phyloP scores from a whole-genome alignment of 2,797 vertebrate species.

The Spondyliosoma cantharus region DNA sequence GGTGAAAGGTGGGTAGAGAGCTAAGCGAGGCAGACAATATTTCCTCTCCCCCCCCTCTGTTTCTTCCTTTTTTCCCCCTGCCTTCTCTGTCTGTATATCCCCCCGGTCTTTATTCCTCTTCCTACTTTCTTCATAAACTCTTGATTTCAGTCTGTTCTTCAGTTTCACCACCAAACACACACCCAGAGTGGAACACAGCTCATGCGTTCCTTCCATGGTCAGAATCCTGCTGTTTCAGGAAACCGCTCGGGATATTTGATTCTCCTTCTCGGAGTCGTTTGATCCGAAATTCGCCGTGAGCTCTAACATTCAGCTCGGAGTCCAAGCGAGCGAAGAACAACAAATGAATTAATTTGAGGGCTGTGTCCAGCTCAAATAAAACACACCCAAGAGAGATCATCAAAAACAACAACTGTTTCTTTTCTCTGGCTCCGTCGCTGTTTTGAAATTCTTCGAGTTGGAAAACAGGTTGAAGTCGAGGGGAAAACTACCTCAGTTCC shows the following conservation, averaged over 20 bases:
- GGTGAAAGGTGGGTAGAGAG: slow-evolving; percentile 61
- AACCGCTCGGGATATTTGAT: slow-evolving; percentile 62
- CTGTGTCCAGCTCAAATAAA: slow-evolving; percentile 58
- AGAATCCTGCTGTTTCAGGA: slow-evolving; percentile 66
- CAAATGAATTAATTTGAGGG: slow-evolving; percentile 65
- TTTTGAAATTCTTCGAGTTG: slow-evolving; percentile 12
- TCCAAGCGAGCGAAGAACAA: slow-evolving; percentile 55
- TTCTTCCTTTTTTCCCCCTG: background rate
- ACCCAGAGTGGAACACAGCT: slow-evolving; percentile 9
- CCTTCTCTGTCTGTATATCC: background rate
- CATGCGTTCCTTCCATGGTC: slow-evolving; percentile 26
- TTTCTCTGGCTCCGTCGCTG: slow-evolving; percentile 19
- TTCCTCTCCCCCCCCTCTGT: slow-evolving; percentile 18
- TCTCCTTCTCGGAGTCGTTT: slow-evolving; percentile 46
- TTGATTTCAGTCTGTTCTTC: slow-evolving; percentile 39
- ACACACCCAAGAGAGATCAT: slow-evolving; percentile 39
- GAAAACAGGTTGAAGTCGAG: background rate
- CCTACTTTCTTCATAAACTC: slow-evolving; percentile 33
- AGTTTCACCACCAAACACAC: slow-evolving; percentile 11
- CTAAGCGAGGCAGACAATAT: slow-evolving; percentile 18
- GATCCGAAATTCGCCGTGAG: slow-evolving; percentile 56
- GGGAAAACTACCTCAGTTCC: background rate
- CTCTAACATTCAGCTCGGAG: slow-evolving; percentile 32
- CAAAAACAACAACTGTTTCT: slow-evolving; percentile 2
- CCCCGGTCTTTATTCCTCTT: slow-evolving; percentile 5